These are phyloP conservation scores for Caenorhabditis sp. DNA, from an alignment of 2,888 invertebrate species.

Conservation along the genomic window DNA sequence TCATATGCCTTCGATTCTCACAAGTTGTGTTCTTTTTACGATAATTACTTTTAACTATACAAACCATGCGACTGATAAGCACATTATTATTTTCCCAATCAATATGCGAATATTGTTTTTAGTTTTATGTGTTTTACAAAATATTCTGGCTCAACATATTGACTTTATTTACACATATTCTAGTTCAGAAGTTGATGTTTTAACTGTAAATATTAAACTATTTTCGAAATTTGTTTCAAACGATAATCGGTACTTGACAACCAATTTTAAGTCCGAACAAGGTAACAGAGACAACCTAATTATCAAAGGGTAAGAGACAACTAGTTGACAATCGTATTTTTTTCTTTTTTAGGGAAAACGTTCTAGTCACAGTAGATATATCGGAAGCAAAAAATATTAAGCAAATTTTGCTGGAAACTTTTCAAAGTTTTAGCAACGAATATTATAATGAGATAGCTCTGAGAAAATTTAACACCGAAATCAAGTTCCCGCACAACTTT, in stretches of 20 bases:
- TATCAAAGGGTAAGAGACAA: background rate
- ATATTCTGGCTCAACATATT: background rate
- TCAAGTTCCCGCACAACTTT: background rate
- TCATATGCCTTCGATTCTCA: background rate
- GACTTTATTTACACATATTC: background rate
- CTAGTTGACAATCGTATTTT: background rate
- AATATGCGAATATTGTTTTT: background rate
- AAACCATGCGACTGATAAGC: background rate
- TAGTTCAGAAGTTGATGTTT: background rate
- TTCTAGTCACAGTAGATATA: conserved; percentile 10
- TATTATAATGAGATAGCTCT: background rate
- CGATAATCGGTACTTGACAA: conserved; percentile 28
- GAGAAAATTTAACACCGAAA: background rate
- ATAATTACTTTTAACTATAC: background rate
- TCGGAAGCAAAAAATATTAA: background rate
- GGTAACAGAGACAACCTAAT: background rate
- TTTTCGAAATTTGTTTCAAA: conserved; percentile 15
- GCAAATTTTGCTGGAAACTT: background rate
- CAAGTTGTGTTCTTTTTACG: too few species aligned
- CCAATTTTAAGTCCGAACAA: background rate
- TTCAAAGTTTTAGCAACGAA: conserved; percentile 3
- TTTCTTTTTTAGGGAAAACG: conserved; percentile 19
- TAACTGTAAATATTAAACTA: background rate
- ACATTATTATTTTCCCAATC: background rate
- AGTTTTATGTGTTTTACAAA: background rate